Evolutionary conservation across 2,113 vertebrate species (phyloP), one percentile per base, ranked within the genome.

Genomic region (Sturnira hondurensis): DNA sequence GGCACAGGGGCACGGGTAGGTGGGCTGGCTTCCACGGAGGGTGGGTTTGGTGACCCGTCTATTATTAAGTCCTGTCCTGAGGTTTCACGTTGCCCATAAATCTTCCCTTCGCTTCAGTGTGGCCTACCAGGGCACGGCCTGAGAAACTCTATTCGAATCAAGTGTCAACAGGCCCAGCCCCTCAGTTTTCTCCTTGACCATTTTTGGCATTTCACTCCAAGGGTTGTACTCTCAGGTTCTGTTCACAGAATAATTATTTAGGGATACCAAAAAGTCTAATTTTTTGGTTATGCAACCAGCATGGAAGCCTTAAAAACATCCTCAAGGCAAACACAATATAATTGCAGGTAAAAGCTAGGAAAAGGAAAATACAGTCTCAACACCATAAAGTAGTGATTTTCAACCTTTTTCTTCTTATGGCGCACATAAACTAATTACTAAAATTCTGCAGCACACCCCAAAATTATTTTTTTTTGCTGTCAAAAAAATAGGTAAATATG

Each of bases 181-280:
- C 68, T 43, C 7, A 33, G 36, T 24, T 50, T 47, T 87, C 90
- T 92, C 56, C 63, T 8, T 94, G 54, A 33, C 94, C 91, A 26
- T 65, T 93, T 90, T 88, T 94, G 96, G 96, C 5, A 15, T 65
- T 84, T 90, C 36, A 85, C 84, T 92, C 38, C 36, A 70, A 90
- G 90, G 80, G 76, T 31, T 85, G 58, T 52, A 81, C 92, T 3
- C 19, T 76, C 28, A 22, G 19, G 63, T 78, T 95, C 94, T 74
- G 94, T 96, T 65, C 45, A 84, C n/a, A 28, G 2, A 54, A 47
- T 24, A 54, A 24, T 74, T 47, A 26, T 36, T 28, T 38, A 52
- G 61, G 63, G n/a, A 24, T 9, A 38, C n/a, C 24, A 2, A 45
- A 33, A 56, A 15, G 74, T 26, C 45, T 83, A 41, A 73, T 77